A percentile compares a stretch with the other conserved stretches of the same genome.
These are phyloP conservation scores for Emydoidea blandingii DNA, from an alignment of 2,797 vertebrate genomes.

Conservation along the genomic window DNA sequence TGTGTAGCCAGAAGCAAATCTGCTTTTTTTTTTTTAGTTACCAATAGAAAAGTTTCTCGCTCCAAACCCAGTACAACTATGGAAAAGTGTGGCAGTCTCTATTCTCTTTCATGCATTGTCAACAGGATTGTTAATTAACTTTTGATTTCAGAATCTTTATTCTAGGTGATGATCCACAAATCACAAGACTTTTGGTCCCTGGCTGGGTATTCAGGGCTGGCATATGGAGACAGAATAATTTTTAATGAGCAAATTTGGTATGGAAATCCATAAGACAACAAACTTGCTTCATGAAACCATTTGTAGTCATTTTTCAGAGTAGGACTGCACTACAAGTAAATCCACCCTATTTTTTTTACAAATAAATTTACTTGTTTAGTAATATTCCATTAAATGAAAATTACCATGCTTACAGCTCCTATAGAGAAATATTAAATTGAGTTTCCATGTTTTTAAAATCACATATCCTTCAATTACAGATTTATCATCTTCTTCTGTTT, in stretches of 20 bases:
- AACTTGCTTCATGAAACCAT: neutral
- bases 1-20: slow-evolving; percentile 9
- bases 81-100: neutral
- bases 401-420: neutral
- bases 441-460: slow-evolving; percentile 6
- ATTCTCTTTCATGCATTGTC: neutral
- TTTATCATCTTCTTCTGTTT: neutral
- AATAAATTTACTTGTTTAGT: neutral
- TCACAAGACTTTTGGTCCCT: accelerated
- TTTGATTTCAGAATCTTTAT: neutral
- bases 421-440: neutral
- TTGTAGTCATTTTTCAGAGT: neutral
- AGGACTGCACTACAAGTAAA: neutral
- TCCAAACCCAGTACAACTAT: neutral
- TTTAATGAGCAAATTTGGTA: neutral
- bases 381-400: neutral
- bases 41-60: accelerated
- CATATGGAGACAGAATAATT: accelerated
- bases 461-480: neutral
- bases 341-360: accelerated
- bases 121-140: neutral
- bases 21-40: neutral
- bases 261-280: accelerated
- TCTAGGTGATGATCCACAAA: neutral
- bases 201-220: neutral